Conservation (phyloP, 2,113 vertebrate genomes). For the Setophaga petechia region DNA sequence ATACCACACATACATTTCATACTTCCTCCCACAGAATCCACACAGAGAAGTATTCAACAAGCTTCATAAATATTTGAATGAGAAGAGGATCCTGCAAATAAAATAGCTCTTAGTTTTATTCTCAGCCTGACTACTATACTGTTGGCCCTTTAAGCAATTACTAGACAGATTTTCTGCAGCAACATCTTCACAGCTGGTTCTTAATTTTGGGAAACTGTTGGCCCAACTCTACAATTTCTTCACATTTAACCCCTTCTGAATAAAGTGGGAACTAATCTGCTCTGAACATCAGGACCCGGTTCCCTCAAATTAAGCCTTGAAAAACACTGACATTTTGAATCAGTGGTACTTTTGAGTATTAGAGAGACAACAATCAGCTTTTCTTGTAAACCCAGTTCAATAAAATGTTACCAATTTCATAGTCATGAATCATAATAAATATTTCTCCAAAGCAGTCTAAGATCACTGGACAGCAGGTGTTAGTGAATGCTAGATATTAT, state of each 20-base stretch:
- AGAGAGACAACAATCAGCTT: not conserved
- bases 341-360: not conserved
- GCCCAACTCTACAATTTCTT: not conserved
- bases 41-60: slow-evolving; percentile 20
- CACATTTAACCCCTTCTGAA: not conserved
- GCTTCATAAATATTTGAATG: slow-evolving; percentile 61
- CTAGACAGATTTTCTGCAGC: not conserved
- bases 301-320: not conserved
- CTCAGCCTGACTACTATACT: not conserved
- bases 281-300: not conserved
- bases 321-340: not conserved
- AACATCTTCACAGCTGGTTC: not conserved
- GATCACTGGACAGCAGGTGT: not conserved
- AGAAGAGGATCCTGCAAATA: slow-evolving; percentile 31
- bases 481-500: not conserved
- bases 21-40: slow-evolving; percentile 49
- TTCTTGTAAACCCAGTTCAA: not conserved
- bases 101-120: slow-evolving; percentile 37
- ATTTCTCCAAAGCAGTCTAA: not conserved
- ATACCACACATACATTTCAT: slow-evolving; percentile 52
- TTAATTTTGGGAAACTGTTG: not conserved
- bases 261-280: not conserved
- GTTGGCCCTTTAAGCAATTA: not conserved
- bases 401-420: not conserved
- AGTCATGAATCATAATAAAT: not conserved